Evolutionary conservation across 35 echinoderm and acorn worm genomes (phyloP), one percentile per base, ranked within the genome.

Genomic region (Holothuria glaberrima): DNA sequence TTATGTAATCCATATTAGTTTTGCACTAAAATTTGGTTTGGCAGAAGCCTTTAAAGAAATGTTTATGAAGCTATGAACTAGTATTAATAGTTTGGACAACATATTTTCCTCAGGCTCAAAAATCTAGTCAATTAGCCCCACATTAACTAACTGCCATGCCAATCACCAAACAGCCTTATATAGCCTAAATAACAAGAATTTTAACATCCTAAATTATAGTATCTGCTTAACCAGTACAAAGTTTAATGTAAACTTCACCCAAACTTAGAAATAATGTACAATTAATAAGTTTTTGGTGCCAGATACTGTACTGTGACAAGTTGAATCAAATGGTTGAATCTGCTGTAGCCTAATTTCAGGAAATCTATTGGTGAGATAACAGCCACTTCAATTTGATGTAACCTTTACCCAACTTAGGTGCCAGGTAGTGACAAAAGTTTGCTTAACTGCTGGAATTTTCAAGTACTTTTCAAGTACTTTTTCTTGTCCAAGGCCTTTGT

Each of bases 91-190:
- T n/a, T n/a, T n/a, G n/a, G n/a, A n/a, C n/a, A n/a, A n/a, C n/a
- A 66, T 66, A 19, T 66, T 66, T 66, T 66, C 63, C 63, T 66
- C 0, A 66, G 21, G n/a, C n/a, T n/a, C n/a, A n/a, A n/a, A 9
- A 66, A 66, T 66, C 63, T 66, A 66, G 63, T 66, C 63, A 66
- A 66, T 66, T 66, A 66, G 21, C 2, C 63, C 63, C 63, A 66
- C 28, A 66, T 66, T 66, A 66, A 66, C 63, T 66, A 19, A 66
- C 63, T 66, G 63, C 63, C 63, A 66, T 66, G 63, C 63, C 63
- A 66, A 66, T 66, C 63, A 9, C 63, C 63, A 66, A 66, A 19
- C 63, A 66, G 1, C 21, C 63, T 66, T 66, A 16, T 66, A 66
- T 66, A 66, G n/a, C n/a, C n/a, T n/a, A n/a, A 66, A 66, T 19